Evolutionary conservation across 2,888 invertebrate species (phyloP).

Genomic region (Eucera pruinosa): DNA sequence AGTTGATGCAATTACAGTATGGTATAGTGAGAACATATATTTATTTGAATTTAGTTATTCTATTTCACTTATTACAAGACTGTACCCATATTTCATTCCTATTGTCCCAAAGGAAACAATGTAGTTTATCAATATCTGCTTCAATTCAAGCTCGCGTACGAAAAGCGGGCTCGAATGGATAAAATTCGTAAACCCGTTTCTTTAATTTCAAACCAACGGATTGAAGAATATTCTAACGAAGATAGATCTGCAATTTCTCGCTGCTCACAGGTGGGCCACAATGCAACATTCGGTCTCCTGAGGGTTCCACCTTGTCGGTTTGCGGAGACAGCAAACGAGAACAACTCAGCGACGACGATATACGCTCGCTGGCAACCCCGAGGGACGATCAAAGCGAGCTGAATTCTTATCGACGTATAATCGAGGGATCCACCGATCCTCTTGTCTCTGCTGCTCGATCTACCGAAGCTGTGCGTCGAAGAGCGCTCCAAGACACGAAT

Average conservation of each 20-base stretch:
- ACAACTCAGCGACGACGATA: constrained; percentile 65
- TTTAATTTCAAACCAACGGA: constrained; percentile 33
- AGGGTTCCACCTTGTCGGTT: constrained; percentile 77
- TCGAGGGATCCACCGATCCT: constrained; percentile 48
- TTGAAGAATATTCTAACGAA: constrained; percentile 1
- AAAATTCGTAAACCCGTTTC: too few relatives aligned
- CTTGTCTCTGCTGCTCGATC: constrained; percentile 42
- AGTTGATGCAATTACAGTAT: too few relatives aligned
- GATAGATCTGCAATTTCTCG: constrained; percentile 27
- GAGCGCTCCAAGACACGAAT: constrained; percentile 20
- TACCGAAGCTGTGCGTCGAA: constrained; percentile 49
- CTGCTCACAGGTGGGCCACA: constrained; percentile 64
- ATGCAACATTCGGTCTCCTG: constrained; percentile 65
- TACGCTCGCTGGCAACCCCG: constrained; percentile 63
- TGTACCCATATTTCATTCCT: neutral
- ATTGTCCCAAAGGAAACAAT: neutral
- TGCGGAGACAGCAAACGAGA: constrained; percentile 74
- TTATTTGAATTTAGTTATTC: too few relatives aligned
- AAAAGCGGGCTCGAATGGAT: too few relatives aligned
- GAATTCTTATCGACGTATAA: constrained; percentile 73
- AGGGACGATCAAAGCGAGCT: constrained; percentile 76
- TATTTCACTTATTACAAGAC: neutral
- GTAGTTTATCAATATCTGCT: too few relatives aligned
- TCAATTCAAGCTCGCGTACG: too few relatives aligned
- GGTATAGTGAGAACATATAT: too few relatives aligned